Conservation (phyloP, 2,797 vertebrate genomes). For the Alca torda region DNA sequence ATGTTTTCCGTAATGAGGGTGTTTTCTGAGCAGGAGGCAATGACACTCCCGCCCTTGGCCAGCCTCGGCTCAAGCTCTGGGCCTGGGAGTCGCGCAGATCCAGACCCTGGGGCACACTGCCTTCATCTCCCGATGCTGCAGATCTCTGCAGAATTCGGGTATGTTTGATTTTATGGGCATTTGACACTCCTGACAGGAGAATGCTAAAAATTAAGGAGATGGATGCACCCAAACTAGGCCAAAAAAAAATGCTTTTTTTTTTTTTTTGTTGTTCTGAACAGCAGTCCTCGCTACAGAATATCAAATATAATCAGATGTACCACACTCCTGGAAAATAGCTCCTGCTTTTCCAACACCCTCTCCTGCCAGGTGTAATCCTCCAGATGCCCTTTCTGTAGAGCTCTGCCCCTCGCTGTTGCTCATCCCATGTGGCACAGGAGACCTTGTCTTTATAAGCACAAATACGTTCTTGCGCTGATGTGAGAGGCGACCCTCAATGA, state of each 20-base stretch:
- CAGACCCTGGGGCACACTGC: background rate
- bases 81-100: background rate
- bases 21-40: background rate
- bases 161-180: background rate
- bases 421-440: background rate
- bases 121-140: background rate
- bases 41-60: background rate
- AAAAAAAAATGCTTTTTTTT: background rate
- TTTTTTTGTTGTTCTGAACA: background rate
- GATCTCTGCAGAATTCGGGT: background rate
- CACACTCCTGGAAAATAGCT: background rate
- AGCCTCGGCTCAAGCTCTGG: background rate
- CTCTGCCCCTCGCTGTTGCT: background rate
- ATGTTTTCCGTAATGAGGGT: background rate
- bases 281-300: background rate
- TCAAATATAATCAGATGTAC: background rate
- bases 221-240: background rate
- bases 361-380: background rate
- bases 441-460: background rate
- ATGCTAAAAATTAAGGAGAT: background rate
- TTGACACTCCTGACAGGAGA: background rate
- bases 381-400: background rate
- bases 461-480: background rate
- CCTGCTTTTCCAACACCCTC: background rate
- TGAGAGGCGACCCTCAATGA: background rate